Evolutionary conservation across 2,113 vertebrate species (phyloP), one percentile per base, ranked within the genome.

Genomic region (Oncorhynchus gorbuscha): DNA sequence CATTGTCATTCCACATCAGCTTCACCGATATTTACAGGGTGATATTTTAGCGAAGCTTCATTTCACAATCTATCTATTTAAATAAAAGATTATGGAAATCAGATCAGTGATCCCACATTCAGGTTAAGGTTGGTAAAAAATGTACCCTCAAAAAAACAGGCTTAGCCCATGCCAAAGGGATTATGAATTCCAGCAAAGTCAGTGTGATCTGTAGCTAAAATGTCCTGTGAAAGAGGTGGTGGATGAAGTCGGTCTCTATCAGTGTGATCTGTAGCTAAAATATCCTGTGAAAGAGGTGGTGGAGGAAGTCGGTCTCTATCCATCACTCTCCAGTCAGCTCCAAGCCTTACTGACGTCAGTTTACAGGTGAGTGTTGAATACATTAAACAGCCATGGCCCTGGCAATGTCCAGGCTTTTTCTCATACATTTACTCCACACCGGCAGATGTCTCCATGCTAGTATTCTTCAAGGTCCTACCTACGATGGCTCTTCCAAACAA

Each of bases 151-250:
- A 39, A 20, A 68, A n/a, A 4, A n/a, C 28, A 51, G 51, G 14
- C 71, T 6, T 22, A 59, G 51, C 22, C 16, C 13, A 32, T n/a
- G 26, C 16, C 51, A 72, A 72, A 72, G 2, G 22, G 14, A 59
- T 72, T 24, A 59, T 30, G 70, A 32, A 71, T 32, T 9, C 14
- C 68, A 70, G 35, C 13, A n/a, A 32, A 74, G 67, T 73, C 24
- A 58, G 18, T 39, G 48, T 51, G n/a, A 12, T 5, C 49, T 74
- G 14, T 8, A 73, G 26, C 16, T 39, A 26, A 16, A 70, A 48
- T 12, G 22, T 68, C 62, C 4, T 59, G 1, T 8, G 13, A 2
- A 71, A 59, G 24, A 55, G 51, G 11, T 72, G 51, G 51, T 59
- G 30, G 4, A 51, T 16, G 16, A 32, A 5, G 39, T 20, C 1